These are phyloP conservation scores for Iselma pallidipennis DNA, from an alignment of 2,888 invertebrate species.

Conservation along the genomic window DNA sequence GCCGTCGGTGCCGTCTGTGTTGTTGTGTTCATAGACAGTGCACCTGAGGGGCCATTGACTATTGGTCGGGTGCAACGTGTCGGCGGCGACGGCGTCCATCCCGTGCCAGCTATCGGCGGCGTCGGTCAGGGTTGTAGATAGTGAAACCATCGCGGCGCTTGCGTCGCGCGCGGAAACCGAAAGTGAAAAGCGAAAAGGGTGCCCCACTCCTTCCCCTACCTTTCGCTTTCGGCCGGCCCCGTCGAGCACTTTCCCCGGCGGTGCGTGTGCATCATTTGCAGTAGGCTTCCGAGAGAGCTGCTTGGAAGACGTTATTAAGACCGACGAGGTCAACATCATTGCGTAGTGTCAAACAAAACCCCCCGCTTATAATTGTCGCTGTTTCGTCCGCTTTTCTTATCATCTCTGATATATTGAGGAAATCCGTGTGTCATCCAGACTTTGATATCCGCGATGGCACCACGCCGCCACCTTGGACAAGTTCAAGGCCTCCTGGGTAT, in stretches of 20 bases:
- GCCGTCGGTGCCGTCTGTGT: background rate
- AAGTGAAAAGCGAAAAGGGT: slow-evolving; percentile 55
- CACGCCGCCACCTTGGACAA: slow-evolving; percentile 60
- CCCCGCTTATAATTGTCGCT: background rate
- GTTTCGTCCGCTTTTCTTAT: no score
- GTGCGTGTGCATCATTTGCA: slow-evolving; percentile 62
- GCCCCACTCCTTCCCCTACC: slow-evolving; percentile 66
- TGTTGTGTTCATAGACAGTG: slow-evolving; percentile 23
- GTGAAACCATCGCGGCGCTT: slow-evolving; percentile 52
- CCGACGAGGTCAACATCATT: slow-evolving; percentile 42
- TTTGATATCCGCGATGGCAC: slow-evolving; percentile 50
- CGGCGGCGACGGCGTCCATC: slow-evolving; percentile 24
- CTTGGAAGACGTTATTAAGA: slow-evolving; percentile 48
- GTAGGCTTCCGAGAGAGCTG: slow-evolving; percentile 62
- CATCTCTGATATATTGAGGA: no score
- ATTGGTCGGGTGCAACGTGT: slow-evolving; percentile 22
- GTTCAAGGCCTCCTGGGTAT: slow-evolving; percentile 53
- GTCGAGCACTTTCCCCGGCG: slow-evolving; percentile 55
- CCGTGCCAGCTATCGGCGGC: slow-evolving; percentile 31
- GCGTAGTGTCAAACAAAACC: no score
- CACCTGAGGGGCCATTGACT: slow-evolving; percentile 8
- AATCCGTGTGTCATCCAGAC: no score
- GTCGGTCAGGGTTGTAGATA: slow-evolving; percentile 54
- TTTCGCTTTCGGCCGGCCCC: slow-evolving; percentile 66
- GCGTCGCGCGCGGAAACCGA: slow-evolving; percentile 55